A percentile compares a stretch with the other conserved stretches of the same genome.
phyloP scores from a whole-genome alignment of 1,140 invertebrate genomes.

The Euborellia annulipes region DNA sequence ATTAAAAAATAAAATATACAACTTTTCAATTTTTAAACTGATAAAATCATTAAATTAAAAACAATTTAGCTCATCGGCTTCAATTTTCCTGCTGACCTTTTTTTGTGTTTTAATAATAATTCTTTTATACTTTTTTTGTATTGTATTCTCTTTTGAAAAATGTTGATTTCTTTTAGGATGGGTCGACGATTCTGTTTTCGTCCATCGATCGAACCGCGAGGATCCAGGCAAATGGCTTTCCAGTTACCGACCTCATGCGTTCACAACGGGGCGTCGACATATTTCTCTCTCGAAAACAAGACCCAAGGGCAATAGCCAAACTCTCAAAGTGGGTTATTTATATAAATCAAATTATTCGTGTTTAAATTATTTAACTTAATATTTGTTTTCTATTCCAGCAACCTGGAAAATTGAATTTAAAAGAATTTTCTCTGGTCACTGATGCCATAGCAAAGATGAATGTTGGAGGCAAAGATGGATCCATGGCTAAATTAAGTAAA shows the following conservation, averaged over 20 bases:
- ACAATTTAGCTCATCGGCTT: too few species aligned
- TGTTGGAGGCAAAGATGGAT: slow-evolving; percentile 38
- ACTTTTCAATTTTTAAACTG: too few species aligned
- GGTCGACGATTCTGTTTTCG: slow-evolving; percentile 44
- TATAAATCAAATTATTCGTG: slow-evolving; percentile 8
- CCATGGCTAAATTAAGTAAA: slow-evolving; percentile 26
- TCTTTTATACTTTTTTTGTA: too few species aligned
- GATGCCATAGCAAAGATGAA: slow-evolving; percentile 69
- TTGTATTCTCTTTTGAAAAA: background rate
- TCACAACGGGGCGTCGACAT: slow-evolving; percentile 61
- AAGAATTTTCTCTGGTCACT: slow-evolving; percentile 74
- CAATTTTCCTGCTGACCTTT: too few species aligned
- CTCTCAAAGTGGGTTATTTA: slow-evolving; percentile 44
- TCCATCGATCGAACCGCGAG: slow-evolving; percentile 29
- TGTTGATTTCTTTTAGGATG: slow-evolving; percentile 30
- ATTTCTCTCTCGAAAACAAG: slow-evolving; percentile 44
- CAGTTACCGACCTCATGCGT: slow-evolving; percentile 57
- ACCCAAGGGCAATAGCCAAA: slow-evolving; percentile 60
- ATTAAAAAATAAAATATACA: too few species aligned
- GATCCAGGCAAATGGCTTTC: slow-evolving; percentile 36
- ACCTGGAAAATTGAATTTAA: slow-evolving; percentile 78
- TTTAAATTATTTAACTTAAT: too few species aligned
- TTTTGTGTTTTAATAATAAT: too few species aligned
- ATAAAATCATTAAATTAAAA: too few species aligned
- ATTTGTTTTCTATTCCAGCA: slow-evolving; percentile 39